These are phyloP conservation scores for Zele albiditarsus DNA, from an alignment of 2,888 invertebrate species.

Conservation along the genomic window DNA sequence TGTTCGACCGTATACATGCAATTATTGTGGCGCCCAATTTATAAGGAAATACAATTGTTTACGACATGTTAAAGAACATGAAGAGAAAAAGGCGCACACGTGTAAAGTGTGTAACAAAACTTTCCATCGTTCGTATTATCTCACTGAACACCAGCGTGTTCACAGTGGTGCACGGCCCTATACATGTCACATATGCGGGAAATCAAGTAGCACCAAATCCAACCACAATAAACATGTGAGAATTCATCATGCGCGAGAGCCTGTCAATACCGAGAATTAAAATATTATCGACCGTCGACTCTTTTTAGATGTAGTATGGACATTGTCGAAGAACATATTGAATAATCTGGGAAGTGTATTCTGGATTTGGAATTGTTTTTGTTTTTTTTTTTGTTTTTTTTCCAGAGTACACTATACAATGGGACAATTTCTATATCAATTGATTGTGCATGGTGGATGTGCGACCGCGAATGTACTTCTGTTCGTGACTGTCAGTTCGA, in stretches of 20 bases:
- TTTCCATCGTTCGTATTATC: conserved; percentile 90
- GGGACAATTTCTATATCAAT: background rate
- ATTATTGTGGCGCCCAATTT: conserved; percentile 92
- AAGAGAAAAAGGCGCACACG: conserved; percentile 84
- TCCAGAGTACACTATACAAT: background rate
- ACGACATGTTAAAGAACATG: conserved; percentile 89
- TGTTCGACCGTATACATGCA: conserved; percentile 89
- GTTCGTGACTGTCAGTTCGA: background rate
- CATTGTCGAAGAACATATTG: background rate
- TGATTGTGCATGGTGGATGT: background rate
- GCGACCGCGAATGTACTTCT: background rate
- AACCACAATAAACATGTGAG: conserved; percentile 93
- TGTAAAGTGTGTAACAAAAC: conserved; percentile 87
- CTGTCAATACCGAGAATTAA: conserved; percentile 87
- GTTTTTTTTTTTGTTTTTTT: background rate
- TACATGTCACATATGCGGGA: conserved; percentile 90
- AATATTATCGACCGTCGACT: background rate
- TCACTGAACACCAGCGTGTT: conserved; percentile 90
- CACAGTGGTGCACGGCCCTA: conserved; percentile 88
- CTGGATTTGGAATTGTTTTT: background rate
- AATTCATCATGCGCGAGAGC: conserved; percentile 91
- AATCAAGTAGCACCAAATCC: conserved; percentile 90
- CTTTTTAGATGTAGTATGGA: background rate
- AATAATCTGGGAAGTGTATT: background rate
- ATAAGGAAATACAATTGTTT: conserved; percentile 91